These are phyloP conservation scores for Panagrolaimus sp. DNA, from an alignment of 1,140 invertebrate species.

Conservation along the genomic window DNA sequence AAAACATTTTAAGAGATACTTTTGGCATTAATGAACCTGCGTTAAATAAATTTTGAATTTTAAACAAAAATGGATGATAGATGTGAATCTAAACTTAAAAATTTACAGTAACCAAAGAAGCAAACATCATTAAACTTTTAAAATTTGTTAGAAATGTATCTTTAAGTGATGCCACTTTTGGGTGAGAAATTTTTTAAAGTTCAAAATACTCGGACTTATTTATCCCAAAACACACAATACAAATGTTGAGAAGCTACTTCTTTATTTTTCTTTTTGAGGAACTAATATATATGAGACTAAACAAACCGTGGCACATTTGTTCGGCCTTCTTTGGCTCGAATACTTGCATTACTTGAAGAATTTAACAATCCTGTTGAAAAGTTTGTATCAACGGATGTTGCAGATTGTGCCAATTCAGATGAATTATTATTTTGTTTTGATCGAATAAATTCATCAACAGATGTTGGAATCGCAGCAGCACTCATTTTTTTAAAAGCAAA, in stretches of 20 bases:
- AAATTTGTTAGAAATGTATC: too few relatives aligned
- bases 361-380: background rate
- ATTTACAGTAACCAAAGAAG: background rate
- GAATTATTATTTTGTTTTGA: background rate
- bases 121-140: background rate
- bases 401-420: conserved; percentile 11
- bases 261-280: too few relatives aligned
- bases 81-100: too few relatives aligned
- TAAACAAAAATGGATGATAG: background rate
- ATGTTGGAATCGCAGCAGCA: background rate
- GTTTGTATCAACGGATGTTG: background rate
- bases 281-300: background rate
- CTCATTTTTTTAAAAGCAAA: background rate
- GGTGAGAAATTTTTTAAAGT: too few relatives aligned
- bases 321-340: background rate
- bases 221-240: too few relatives aligned
- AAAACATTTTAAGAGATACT: too few relatives aligned
- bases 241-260: too few relatives aligned
- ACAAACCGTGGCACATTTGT: conserved; percentile 6
- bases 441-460: conserved; percentile 8
- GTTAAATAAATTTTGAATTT: background rate
- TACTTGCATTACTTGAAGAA: background rate
- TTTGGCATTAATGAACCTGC: too few relatives aligned
- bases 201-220: too few relatives aligned
- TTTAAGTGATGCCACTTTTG: too few relatives aligned